Percentiles rank a stretch among this genome's conserved stretches.
Evolutionary conservation across 2,888 invertebrate species (phyloP).

Genomic region (Drosophila stalkeri): DNA sequence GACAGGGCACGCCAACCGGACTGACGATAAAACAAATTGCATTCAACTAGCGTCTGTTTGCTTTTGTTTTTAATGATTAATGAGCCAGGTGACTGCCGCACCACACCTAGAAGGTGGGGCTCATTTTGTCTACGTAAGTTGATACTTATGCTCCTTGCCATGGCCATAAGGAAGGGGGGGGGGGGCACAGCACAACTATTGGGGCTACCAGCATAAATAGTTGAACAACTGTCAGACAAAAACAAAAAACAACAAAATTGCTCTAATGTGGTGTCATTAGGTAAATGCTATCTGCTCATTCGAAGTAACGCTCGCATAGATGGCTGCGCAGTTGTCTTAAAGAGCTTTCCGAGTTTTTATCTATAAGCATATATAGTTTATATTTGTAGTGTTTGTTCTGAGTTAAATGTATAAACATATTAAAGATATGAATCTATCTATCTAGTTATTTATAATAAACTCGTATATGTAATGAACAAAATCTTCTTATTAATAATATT

Average conservation of each 20-base stretch:
- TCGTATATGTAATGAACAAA: no score
- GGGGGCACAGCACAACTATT: slow-evolving; percentile 21
- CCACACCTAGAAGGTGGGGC: slow-evolving; percentile 21
- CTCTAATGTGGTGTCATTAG: slow-evolving; percentile 68
- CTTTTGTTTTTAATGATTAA: slow-evolving; percentile 72
- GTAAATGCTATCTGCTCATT: slow-evolving; percentile 18
- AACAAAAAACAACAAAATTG: slow-evolving; percentile 14
- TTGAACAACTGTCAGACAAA: slow-evolving; percentile 54
- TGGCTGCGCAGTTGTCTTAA: slow-evolving; percentile 1
- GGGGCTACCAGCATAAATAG: slow-evolving; percentile 62
- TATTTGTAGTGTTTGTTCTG: no score
- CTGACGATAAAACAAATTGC: slow-evolving; percentile 72
- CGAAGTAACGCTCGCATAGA: slow-evolving; percentile 10
- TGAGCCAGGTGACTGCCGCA: slow-evolving; percentile 53
- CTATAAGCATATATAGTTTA: no score
- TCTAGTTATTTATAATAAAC: no score
- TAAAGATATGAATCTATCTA: no score
- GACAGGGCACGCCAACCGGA: slow-evolving; percentile 11
- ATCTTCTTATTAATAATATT: no score
- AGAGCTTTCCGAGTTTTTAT: not conserved
- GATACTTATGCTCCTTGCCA: slow-evolving; percentile 55
- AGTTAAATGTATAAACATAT: no score
- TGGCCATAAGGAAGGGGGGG: slow-evolving; percentile 13
- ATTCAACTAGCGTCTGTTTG: slow-evolving; percentile 62
- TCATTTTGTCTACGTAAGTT: slow-evolving; percentile 46